These are phyloP conservation scores for Philopedon plagiatum DNA, from an alignment of 2,888 invertebrate species.

Conservation along the genomic window DNA sequence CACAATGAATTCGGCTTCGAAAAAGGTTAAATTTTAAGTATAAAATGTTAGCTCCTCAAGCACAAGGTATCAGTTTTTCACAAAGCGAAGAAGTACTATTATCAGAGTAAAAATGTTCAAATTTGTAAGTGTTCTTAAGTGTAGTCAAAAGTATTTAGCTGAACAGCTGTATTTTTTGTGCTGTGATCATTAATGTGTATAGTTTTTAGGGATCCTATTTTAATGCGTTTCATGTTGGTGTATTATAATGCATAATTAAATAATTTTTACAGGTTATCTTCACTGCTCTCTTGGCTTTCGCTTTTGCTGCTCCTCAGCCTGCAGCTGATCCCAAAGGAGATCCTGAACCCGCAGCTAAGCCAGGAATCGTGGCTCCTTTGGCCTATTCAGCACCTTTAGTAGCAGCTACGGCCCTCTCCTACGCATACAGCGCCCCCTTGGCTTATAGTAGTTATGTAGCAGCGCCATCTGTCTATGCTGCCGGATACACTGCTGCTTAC, in stretches of 20 bases:
- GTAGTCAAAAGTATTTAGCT: too few species aligned
- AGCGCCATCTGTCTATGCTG: constrained; percentile 28
- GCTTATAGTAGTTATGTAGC: constrained; percentile 37
- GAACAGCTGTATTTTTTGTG: too few species aligned
- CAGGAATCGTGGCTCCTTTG: constrained; percentile 18
- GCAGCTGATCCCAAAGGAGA: constrained; percentile 33
- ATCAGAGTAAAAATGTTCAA: constrained; percentile 31
- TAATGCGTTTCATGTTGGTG: too few species aligned
- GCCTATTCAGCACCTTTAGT: constrained; percentile 33
- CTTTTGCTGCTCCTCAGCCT: constrained; percentile 34
- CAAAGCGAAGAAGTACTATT: neutral
- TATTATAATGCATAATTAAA: neutral
- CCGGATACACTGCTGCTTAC: constrained; percentile 23
- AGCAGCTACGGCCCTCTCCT: constrained; percentile 25
- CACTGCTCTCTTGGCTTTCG: constrained; percentile 34
- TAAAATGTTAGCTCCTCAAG: neutral
- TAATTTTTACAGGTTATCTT: constrained; percentile 29
- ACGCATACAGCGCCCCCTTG: constrained; percentile 31
- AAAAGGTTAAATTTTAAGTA: constrained; percentile 2
- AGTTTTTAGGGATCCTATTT: too few species aligned
- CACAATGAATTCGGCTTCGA: neutral
- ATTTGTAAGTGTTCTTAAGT: constrained; percentile 35
- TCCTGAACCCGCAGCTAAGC: constrained; percentile 24
- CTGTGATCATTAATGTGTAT: too few species aligned
- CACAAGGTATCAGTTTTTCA: neutral